These are phyloP conservation scores for Xenopus tropicalis DNA, from an alignment of 2,113 vertebrate species.

Conservation along the genomic window DNA sequence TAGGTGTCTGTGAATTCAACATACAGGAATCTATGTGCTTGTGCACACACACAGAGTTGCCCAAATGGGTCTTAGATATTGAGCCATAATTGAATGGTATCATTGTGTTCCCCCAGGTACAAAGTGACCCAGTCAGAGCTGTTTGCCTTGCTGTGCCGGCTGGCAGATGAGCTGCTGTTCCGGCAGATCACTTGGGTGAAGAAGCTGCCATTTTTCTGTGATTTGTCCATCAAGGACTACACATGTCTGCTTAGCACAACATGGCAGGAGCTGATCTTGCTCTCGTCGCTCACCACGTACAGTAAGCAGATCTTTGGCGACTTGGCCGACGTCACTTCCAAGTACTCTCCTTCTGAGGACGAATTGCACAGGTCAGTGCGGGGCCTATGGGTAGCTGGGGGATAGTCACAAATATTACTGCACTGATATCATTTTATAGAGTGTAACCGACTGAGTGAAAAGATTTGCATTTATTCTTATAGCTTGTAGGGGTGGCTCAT, in stretches of 20 bases:
- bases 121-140: constrained; percentile 96
- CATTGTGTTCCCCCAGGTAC: constrained; percentile 68
- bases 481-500: neutral
- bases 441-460: neutral
- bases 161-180: constrained; percentile 96
- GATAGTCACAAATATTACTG: neutral
- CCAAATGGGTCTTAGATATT: neutral
- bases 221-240: constrained; percentile 97
- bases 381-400: too few relatives aligned
- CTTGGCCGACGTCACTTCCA: constrained; percentile 89
- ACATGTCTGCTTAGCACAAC: constrained; percentile 95
- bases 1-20: too few relatives aligned
- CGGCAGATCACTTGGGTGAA: constrained; percentile 98
- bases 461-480: neutral
- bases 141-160: constrained; percentile 89
- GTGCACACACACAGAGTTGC: too few relatives aligned
- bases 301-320: constrained; percentile 94
- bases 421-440: neutral
- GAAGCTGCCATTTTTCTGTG: constrained; percentile 96
- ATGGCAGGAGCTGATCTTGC: constrained; percentile 95
- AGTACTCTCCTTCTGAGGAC: constrained; percentile 91
- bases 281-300: constrained; percentile 95
- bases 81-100: neutral
- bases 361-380: constrained; percentile 90
- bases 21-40: too few relatives aligned